phyloP scores from a whole-genome alignment of 2,797 vertebrate genomes.

The Lacerta viridis region DNA sequence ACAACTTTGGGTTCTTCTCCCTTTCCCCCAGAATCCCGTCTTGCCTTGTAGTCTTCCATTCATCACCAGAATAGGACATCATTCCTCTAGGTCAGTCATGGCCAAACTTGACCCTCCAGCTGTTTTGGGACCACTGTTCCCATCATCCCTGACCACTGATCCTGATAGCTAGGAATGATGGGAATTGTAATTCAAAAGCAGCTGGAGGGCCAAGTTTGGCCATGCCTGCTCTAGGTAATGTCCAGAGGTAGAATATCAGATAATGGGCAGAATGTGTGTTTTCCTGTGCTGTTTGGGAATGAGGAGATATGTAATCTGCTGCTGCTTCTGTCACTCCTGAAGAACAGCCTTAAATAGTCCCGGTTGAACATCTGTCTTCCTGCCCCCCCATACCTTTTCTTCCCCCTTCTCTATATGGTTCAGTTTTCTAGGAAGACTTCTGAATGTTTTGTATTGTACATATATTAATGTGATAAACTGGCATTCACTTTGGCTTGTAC shows the following conservation, averaged over 20 bases:
- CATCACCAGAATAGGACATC: background rate
- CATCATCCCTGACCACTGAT: too few species aligned
- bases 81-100: background rate
- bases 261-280: background rate
- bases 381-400: background rate
- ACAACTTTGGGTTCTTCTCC: background rate
- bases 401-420: too few species aligned
- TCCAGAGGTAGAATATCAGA: too few species aligned
- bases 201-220: too few species aligned
- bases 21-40: background rate
- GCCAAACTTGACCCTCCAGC: too few species aligned
- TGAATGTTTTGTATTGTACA: background rate
- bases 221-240: too few species aligned
- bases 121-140: too few species aligned
- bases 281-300: background rate
- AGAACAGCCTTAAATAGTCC: background rate
- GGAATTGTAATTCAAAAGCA: too few species aligned
- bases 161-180: too few species aligned
- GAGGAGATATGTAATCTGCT: background rate
- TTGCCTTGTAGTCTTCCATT: background rate
- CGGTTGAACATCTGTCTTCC: background rate
- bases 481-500: constrained; percentile 24
- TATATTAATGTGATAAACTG: constrained; percentile 15
- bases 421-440: background rate
- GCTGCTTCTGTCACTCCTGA: background rate